Evolutionary conservation across 2,888 invertebrate genomes (phyloP).

Genomic region (Archips xylosteana): DNA sequence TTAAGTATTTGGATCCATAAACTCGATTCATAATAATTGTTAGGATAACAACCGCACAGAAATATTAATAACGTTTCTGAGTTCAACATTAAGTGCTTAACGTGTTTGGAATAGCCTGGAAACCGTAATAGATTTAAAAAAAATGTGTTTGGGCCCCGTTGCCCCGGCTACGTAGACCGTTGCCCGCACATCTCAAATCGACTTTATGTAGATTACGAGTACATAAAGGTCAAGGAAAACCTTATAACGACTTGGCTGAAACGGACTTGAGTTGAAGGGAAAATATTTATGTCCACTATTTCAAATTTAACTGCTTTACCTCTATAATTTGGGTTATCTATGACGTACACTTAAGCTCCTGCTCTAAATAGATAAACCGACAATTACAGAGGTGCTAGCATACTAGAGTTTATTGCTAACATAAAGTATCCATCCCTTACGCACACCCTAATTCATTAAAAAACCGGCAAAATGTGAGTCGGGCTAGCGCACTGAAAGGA

Average conservation of each 20-base stretch:
- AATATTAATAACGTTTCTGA: background rate
- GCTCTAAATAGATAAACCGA: background rate
- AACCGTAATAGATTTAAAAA: background rate
- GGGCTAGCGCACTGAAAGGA: too few relatives aligned
- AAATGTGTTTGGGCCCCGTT: slow-evolving; percentile 52
- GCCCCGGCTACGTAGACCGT: slow-evolving; percentile 48
- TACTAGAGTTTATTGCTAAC: background rate
- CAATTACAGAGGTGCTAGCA: background rate
- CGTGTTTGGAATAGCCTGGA: background rate
- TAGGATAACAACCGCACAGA: too few relatives aligned
- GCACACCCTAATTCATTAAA: background rate
- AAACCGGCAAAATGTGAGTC: too few relatives aligned
- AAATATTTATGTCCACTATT: slow-evolving; percentile 22
- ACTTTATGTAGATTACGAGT: slow-evolving; percentile 37
- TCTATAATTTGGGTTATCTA: background rate
- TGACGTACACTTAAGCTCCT: background rate
- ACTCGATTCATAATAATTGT: too few relatives aligned
- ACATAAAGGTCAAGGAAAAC: slow-evolving; percentile 52
- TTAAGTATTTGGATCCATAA: too few relatives aligned
- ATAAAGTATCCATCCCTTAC: background rate
- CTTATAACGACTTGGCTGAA: slow-evolving; percentile 49
- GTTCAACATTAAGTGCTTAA: background rate
- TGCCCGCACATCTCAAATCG: slow-evolving; percentile 47
- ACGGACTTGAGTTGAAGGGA: slow-evolving; percentile 19
- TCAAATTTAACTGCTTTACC: slow-evolving; percentile 8